A percentile compares a stretch with the other conserved stretches of the same genome.
Conservation (phyloP, 2,113 vertebrate species). For the Melanotaenia duboulayi region DNA sequence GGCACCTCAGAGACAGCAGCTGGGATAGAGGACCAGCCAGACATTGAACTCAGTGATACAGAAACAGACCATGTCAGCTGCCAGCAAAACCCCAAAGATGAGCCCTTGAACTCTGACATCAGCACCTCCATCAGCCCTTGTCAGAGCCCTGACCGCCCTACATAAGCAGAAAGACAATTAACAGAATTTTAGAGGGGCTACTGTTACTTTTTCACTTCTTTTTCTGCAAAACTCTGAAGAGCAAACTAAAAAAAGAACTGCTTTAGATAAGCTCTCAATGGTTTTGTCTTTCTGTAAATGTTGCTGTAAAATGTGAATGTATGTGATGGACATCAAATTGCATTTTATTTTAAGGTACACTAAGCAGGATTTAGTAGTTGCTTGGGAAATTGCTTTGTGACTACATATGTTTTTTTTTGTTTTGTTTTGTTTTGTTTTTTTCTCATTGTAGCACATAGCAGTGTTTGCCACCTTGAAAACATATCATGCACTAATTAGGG, state of each 20-base stretch:
- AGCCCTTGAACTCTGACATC: conserved; percentile 38
- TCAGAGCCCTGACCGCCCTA: background rate
- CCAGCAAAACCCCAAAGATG: conserved; percentile 54
- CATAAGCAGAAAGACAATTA: conserved; percentile 20
- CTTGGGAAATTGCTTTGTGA: background rate
- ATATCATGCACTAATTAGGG: conserved; percentile 17
- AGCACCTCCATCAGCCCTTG: conserved; percentile 8
- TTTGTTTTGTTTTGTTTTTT: background rate
- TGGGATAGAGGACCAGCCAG: conserved; percentile 79
- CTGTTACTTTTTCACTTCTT: background rate
- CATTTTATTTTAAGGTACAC: conserved; percentile 14
- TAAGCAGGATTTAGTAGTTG: background rate
- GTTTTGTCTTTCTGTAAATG: conserved; percentile 10
- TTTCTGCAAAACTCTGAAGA: conserved; percentile 11
- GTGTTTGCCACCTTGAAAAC: background rate
- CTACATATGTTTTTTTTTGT: background rate
- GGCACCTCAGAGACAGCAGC: conserved; percentile 65
- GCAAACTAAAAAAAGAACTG: conserved; percentile 5
- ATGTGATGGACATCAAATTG: background rate
- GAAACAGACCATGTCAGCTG: conserved; percentile 73
- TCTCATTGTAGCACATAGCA: conserved; percentile 4
- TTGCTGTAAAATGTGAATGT: conserved; percentile 30
- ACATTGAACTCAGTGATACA: conserved; percentile 81
- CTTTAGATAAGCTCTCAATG: conserved; percentile 5
- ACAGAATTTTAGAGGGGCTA: conserved; percentile 10